Base-by-base conservation (phyloP, 2,113 vertebrate species). In the Sterna hirundo region DNA sequence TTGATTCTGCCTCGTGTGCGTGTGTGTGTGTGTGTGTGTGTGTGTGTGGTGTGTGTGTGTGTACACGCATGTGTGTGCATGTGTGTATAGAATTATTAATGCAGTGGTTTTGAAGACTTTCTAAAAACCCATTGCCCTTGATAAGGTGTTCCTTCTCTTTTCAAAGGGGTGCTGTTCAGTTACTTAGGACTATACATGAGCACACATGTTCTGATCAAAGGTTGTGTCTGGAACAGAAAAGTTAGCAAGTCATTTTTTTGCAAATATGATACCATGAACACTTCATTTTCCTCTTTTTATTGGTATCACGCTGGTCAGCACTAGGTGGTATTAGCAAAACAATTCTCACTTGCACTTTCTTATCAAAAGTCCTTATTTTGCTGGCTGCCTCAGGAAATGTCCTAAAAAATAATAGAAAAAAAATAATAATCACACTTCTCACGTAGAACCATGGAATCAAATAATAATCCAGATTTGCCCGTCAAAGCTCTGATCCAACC, bases 61-160 rank as follows among this genome's bases (percentile, higher is more conserved):
- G 5, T 3, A 6, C 10, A 6, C 5, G 2, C 11, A 3, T 3
- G 0, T 13, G 3, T 20, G 19, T 22, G 5, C 46, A 11, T 38
- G 29, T 64, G 2, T 69, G 8, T 74, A 27, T 7, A 66, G 26
- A 72, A 60, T 27, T 40, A 60, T 58, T 64, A 60, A 55, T 44
- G 44, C 5, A 69, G 32, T 47, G 36, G 12, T 83, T 91, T 65
- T 89, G 46, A 89, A 81, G 42, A n/a, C 8, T 78, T 84, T 91
- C 30, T 77, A 46, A 74, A 38, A 55, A 66, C 21, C 21, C 10
- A 17, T 23, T 74, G 15, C 20, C 6, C 15, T 38, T 55, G n/a
- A 40, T 17, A 77, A 82, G 9, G 17, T 75, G 26, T 72, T 94
- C 22, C 8, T 85, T 54, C 46, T 83, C 40, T 75, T 92, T 79